phyloP scores from a whole-genome alignment of 2,113 vertebrate genomes.

The Gulo gulo region DNA sequence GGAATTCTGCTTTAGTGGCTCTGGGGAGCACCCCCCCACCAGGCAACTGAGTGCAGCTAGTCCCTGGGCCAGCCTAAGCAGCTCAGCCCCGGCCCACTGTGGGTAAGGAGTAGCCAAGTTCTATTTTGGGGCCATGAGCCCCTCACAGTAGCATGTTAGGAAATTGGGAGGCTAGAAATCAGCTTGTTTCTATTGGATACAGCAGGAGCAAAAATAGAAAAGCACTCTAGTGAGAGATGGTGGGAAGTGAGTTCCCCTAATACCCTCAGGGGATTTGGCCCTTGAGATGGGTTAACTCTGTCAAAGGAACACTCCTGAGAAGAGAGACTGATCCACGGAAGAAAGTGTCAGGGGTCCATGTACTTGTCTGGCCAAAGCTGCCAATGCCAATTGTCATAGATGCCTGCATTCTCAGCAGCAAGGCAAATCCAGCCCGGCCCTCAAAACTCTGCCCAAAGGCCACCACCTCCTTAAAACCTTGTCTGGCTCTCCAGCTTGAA shows the following conservation, averaged over 20 bases:
- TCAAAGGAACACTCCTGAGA: neutral
- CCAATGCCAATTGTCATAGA: neutral
- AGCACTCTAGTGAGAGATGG: neutral
- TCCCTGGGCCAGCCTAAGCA: neutral
- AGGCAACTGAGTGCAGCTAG: neutral
- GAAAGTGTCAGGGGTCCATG: neutral
- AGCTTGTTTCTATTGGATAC: neutral
- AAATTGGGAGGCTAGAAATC: neutral
- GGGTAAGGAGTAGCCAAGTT: neutral
- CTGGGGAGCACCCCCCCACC: neutral
- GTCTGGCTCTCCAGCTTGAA: neutral
- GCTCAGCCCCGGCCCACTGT: neutral
- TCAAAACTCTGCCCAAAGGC: neutral
- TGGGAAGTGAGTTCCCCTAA: slow-evolving; percentile 24
- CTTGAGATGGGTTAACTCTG: slow-evolving; percentile 44
- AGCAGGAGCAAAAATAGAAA: slow-evolving; percentile 53
- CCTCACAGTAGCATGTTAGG: neutral
- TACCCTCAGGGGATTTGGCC: slow-evolving; percentile 22
- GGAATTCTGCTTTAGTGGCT: neutral
- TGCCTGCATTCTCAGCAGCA: neutral
- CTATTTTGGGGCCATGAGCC: neutral
- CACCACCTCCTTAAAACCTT: neutral
- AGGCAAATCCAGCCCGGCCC: neutral
- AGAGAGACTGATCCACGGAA: neutral
- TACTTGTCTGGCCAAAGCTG: neutral